These are phyloP conservation scores for Drosophila kanapiae DNA, from an alignment of 1,140 invertebrate genomes.

Conservation along the genomic window DNA sequence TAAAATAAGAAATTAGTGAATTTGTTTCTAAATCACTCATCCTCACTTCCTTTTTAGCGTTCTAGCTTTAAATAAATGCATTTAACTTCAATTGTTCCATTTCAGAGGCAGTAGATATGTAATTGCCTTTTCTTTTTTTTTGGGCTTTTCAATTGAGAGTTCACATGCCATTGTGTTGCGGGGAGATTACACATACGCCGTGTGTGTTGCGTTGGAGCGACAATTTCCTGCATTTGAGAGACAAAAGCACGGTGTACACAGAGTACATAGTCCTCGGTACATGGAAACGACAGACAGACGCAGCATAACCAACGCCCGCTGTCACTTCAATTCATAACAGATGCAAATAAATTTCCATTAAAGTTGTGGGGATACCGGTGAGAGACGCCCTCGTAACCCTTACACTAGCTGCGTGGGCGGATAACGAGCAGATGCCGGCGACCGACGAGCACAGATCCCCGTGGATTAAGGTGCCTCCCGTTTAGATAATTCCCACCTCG, in stretches of 20 bases:
- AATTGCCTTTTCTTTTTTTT: constrained; percentile 21
- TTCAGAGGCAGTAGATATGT: constrained; percentile 10
- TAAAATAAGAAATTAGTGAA: background rate
- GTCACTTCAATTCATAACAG: constrained; percentile 77
- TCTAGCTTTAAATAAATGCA: constrained; percentile 18
- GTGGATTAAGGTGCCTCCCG: constrained; percentile 38
- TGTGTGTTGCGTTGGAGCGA: constrained; percentile 40
- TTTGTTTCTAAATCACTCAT: background rate
- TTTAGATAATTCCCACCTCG: constrained; percentile 69
- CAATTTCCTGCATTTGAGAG: constrained; percentile 51
- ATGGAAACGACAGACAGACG: background rate
- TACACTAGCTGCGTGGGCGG: constrained; percentile 33
- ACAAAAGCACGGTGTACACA: constrained; percentile 23
- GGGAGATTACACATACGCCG: constrained; percentile 70
- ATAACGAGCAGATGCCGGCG: constrained; percentile 48
- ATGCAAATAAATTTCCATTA: constrained; percentile 83
- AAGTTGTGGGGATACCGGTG: constrained; percentile 32
- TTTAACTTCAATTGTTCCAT: constrained; percentile 27
- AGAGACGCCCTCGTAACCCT: constrained; percentile 10
- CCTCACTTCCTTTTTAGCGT: background rate
- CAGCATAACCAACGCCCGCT: constrained; percentile 62
- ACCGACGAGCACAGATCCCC: constrained; percentile 16
- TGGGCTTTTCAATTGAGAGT: constrained; percentile 52
- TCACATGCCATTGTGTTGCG: constrained; percentile 45
- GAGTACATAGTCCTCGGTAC: constrained; percentile 18